Evolutionary conservation across 2,113 vertebrate species (phyloP).

Genomic region (Trematomus loennbergii): DNA sequence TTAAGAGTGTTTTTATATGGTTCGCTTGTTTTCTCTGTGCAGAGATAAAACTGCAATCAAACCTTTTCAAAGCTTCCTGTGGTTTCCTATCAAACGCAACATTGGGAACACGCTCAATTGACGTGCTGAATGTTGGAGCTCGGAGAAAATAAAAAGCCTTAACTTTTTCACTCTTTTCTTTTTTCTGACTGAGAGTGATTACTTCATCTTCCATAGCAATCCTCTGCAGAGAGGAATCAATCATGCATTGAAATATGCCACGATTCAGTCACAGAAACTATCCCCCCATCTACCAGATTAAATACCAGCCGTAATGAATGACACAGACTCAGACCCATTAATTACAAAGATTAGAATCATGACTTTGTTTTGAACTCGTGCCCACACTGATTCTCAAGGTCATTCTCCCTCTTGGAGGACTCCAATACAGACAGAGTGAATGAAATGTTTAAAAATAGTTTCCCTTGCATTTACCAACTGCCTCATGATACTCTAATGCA

Average conservation of each 20-base stretch:
- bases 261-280: slow-evolving; percentile 66
- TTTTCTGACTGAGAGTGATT: slow-evolving; percentile 54
- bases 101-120: slow-evolving; percentile 13
- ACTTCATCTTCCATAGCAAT: slow-evolving; percentile 56
- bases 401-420: slow-evolving; percentile 14
- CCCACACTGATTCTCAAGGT: slow-evolving; percentile 57
- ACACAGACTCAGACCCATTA: slow-evolving; percentile 60
- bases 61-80: slow-evolving; percentile 10
- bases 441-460: slow-evolving; percentile 6
- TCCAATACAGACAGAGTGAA: background rate
- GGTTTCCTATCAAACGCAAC: slow-evolving; percentile 13
- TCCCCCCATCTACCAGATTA: slow-evolving; percentile 63
- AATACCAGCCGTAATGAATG: slow-evolving; percentile 71
- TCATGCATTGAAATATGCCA: slow-evolving; percentile 63
- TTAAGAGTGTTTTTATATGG: background rate
- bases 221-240: slow-evolving; percentile 57
- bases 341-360: slow-evolving; percentile 70
- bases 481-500: background rate
- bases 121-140: slow-evolving; percentile 32
- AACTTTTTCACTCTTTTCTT: slow-evolving; percentile 38
- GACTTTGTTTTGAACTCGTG: slow-evolving; percentile 62
- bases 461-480: background rate
- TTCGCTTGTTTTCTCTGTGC: slow-evolving; percentile 2
- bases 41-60: slow-evolving; percentile 38
- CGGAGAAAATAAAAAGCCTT: background rate